phyloP scores from a whole-genome alignment of 2,797 vertebrate genomes.

The Crax fasciolata region DNA sequence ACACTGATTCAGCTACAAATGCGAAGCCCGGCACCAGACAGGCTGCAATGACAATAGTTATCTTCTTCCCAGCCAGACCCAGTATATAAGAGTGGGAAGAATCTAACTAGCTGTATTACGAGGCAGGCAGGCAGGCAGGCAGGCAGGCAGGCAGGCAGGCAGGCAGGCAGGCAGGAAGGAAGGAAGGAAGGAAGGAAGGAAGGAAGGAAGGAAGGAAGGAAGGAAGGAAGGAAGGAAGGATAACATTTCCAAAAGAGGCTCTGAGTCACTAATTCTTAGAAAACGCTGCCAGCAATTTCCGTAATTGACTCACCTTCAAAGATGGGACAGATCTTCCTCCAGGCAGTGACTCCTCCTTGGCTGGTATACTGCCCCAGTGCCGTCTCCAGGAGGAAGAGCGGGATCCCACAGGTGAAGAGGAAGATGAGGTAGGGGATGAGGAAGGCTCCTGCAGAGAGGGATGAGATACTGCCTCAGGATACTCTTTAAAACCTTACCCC shows the following conservation, averaged over 20 bases:
- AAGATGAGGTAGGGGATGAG: constrained; percentile 95
- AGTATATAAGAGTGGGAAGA: background rate
- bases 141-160: no score
- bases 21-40: background rate
- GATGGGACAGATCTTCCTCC: constrained; percentile 96
- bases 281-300: background rate
- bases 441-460: constrained; percentile 88
- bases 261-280: background rate
- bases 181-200: background rate
- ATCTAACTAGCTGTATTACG: background rate
- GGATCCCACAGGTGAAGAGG: constrained; percentile 92
- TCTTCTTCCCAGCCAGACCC: background rate
- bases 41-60: background rate
- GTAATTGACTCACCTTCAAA: constrained; percentile 87
- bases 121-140: fast-evolving
- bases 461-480: background rate
- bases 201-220: no score
- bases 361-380: constrained; percentile 95
- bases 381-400: constrained; percentile 93
- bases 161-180: no score
- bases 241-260: background rate
- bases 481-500: background rate
- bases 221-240: background rate
- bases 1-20: background rate
- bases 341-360: constrained; percentile 92